Percentiles rank a stretch among this genome's conserved stretches.
phyloP scores from a whole-genome alignment of 2,797 vertebrate species.

The Malacoraja senta region DNA sequence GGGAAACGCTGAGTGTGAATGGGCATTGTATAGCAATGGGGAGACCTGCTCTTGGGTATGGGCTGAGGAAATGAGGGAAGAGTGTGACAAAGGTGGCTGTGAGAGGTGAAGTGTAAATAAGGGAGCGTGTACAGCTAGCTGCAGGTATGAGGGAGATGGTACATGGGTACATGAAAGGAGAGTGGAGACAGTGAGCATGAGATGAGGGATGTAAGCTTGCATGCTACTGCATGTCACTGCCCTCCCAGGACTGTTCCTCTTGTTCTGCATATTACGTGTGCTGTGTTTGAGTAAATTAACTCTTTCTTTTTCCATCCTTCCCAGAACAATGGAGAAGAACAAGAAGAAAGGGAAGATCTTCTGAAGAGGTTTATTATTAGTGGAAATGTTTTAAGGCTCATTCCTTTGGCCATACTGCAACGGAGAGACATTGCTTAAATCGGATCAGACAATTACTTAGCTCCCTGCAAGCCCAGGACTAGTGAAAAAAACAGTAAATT shows the following conservation, averaged over 20 bases:
- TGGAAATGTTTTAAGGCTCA: not conserved
- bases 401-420: not conserved
- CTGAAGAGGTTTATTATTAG: conserved; percentile 45
- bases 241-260: not conserved
- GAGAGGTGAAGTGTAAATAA: too few species aligned
- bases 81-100: too few species aligned
- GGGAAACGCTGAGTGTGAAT: not conserved
- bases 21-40: too few species aligned
- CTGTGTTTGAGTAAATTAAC: not conserved
- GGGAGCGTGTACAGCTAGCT: too few species aligned
- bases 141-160: too few species aligned
- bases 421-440: not conserved
- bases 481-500: not conserved
- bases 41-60: not conserved
- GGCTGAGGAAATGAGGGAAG: too few species aligned
- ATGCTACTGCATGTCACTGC: too few species aligned
- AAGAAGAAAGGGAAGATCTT: conserved; percentile 77
- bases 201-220: too few species aligned
- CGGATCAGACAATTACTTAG: conserved; percentile 10
- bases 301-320: conserved; percentile 38
- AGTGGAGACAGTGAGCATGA: too few species aligned
- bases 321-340: conserved; percentile 74
- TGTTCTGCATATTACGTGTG: not conserved
- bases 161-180: too few species aligned
- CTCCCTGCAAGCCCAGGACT: not conserved